Evolutionary conservation across 2,797 vertebrate species (phyloP), one percentile per base, ranked within the genome.

Genomic region (Malacoraja senta): DNA sequence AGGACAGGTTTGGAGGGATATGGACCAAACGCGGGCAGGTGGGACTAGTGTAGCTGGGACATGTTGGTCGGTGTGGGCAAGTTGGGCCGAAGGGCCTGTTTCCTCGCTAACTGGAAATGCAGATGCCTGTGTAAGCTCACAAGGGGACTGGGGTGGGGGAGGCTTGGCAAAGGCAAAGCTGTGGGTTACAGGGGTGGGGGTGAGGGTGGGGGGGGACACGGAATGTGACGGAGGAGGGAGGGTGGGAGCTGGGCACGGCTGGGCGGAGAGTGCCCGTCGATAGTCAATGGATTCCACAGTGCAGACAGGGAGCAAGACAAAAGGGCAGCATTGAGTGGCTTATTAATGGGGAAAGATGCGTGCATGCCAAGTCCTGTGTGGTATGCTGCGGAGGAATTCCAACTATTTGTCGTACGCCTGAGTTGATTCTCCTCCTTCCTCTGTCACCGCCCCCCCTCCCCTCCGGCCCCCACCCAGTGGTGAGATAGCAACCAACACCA

Each of bases 371-470:
- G 65, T 91, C 86, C 86, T 91, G 86, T 35, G 32, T 91, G 86
- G 86, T 91, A 91, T 91, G 17, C 21, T 38, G 12, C 2, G n/a
- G 10, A 1, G 65, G 86, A 90, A 90, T 90, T 38, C 9, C 93
- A 94, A 94, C 93, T 93, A 93, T 35, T 79, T 93, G 78, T 93
- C 68, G 80, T 76, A 63, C 95, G 94, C 95, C 94, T 95, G 94
- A 95, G 95, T 94, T 94, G 95, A 94, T 96, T 95, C 95, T 92
- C 95, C 94, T 94, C 38, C 77, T 8, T 93, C 88, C 78, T 8
- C 61, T 21, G 29, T 38, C 32, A 94, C 94, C 32, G 94, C 93
- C 94, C 93, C 94, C 93, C 93, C 44, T 2, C 44, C 44, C 44
- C 1, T 44, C 44, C 44, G 44, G 44, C 94, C 86, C 93, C 93